Conservation (phyloP, 1,140 invertebrate genomes). For the Papilio dardanus region DNA sequence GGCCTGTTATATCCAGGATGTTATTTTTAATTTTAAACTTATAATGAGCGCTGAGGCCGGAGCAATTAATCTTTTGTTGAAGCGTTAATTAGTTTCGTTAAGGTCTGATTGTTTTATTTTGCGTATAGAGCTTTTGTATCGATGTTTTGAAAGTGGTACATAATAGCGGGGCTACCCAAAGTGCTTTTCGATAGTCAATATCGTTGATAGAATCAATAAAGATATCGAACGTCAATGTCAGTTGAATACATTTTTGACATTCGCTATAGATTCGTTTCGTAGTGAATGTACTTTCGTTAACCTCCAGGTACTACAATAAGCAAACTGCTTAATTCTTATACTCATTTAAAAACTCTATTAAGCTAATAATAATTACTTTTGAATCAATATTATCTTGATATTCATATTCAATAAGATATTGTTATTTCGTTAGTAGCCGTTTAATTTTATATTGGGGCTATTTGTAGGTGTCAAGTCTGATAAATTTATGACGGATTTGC, state of each 20-base stretch:
- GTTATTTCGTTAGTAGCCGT: slow-evolving; percentile 54
- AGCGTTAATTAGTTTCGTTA: slow-evolving; percentile 37
- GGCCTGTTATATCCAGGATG: slow-evolving; percentile 34
- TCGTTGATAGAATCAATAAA: too few relatives aligned
- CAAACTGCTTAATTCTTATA: not conserved
- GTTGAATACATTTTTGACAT: too few relatives aligned
- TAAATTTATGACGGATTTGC: slow-evolving; percentile 72
- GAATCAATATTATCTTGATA: not conserved
- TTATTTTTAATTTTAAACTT: slow-evolving; percentile 39
- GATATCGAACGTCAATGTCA: too few relatives aligned
- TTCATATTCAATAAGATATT: slow-evolving; percentile 40
- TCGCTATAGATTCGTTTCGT: too few relatives aligned
- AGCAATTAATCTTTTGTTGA: slow-evolving; percentile 37
- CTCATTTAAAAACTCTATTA: not conserved
- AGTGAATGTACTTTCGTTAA: too few relatives aligned
- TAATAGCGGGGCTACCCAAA: too few relatives aligned
- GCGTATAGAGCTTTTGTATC: not conserved
- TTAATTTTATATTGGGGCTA: slow-evolving; percentile 59
- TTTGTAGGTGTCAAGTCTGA: slow-evolving; percentile 71
- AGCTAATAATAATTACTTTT: not conserved
- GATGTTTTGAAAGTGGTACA: not conserved
- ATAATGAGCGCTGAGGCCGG: slow-evolving; percentile 32
- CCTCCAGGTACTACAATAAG: too few relatives aligned
- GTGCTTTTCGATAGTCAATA: too few relatives aligned
- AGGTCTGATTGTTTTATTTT: slow-evolving; percentile 27